Percentiles rank a stretch among this genome's conserved stretches.
Evolutionary conservation across 2,113 vertebrate genomes (phyloP).

Genomic region (Xerus inauris): DNA sequence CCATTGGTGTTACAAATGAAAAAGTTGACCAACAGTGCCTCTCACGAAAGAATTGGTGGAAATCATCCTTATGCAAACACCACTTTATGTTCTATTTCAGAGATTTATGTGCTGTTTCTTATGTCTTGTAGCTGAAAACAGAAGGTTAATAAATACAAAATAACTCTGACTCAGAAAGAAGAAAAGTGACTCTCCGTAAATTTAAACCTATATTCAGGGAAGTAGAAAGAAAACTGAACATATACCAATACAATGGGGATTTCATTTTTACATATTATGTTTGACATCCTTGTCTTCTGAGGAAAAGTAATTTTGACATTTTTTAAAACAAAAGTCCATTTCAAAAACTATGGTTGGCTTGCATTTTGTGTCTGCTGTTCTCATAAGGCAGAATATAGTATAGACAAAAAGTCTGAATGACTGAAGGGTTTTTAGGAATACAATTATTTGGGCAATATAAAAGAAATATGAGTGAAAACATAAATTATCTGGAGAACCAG

Average conservation of each 20-base stretch:
- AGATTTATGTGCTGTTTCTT: conserved; percentile 39
- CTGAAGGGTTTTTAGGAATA: neutral
- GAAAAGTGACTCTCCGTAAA: neutral
- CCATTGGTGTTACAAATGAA: neutral
- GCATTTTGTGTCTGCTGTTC: neutral
- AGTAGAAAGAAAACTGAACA: neutral
- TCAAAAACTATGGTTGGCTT: conserved; percentile 63
- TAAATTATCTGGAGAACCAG: neutral
- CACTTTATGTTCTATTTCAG: conserved; percentile 36
- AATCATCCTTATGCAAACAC: conserved; percentile 15
- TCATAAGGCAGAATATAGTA: conserved; percentile 19
- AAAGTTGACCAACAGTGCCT: neutral
- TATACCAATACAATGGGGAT: conserved; percentile 17
- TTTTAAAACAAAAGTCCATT: conserved; percentile 47
- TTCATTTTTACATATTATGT: conserved; percentile 69
- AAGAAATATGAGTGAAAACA: neutral
- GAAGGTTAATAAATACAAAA: conserved; percentile 49
- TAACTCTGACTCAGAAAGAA: neutral
- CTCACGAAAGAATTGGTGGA: conserved; percentile 53
- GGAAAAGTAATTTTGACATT: conserved; percentile 77
- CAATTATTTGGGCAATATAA: conserved; percentile 23
- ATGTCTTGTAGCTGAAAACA: conserved; percentile 37
- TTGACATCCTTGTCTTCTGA: conserved; percentile 69
- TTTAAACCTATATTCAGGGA: neutral
- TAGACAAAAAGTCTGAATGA: conserved; percentile 42